Evolutionary conservation across 2,113 vertebrate species (phyloP), one percentile per base, ranked within the genome.

Genomic region (Thymallus thymallus): DNA sequence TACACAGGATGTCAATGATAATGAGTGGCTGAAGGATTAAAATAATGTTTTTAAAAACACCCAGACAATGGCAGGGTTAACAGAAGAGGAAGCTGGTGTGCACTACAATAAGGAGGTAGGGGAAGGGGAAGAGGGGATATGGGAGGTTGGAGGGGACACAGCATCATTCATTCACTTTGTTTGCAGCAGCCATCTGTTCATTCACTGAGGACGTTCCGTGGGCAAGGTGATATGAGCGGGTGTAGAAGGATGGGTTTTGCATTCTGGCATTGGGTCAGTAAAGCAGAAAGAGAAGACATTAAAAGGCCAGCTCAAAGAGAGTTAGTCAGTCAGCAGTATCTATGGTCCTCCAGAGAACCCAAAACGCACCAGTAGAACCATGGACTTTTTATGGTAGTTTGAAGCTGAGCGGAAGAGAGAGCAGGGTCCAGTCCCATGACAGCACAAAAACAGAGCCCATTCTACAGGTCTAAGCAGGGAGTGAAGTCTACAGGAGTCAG

Each of bases 251-350:
- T 18, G 16, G 48, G 48, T 51, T 51, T 51, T 51, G 5, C 48
- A 18, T 51, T 51, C 12, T 24, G 66, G 6, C 75, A 65, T 55
- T 70, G 23, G 55, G 79, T 61, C 77, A 79, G 75, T 76, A 66
- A 87, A 88, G 85, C 86, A 85, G 78, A 84, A 75, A 80, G 20
- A 68, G 51, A 80, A 81, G 81, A 72, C 72, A 77, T 84, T 85
- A 76, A 79, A 73, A 71, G 71, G 48, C 74, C 61, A 71, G 61
- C 78, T 83, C 35, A 63, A 72, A 61, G 22, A 61, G 22, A 20
- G 73, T 85, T 80, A 77, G 62, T 75, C 78, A 87, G 86, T 86
- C 67, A 79, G 78, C 75, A 84, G 79, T 71, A 65, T 72, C 76
- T 20, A 0, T 32, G 35, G 26, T 74, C 64, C 67, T 69, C 82